Evolutionary conservation across 1,140 invertebrate species (phyloP).

Genomic region (Steinernema khuongi): DNA sequence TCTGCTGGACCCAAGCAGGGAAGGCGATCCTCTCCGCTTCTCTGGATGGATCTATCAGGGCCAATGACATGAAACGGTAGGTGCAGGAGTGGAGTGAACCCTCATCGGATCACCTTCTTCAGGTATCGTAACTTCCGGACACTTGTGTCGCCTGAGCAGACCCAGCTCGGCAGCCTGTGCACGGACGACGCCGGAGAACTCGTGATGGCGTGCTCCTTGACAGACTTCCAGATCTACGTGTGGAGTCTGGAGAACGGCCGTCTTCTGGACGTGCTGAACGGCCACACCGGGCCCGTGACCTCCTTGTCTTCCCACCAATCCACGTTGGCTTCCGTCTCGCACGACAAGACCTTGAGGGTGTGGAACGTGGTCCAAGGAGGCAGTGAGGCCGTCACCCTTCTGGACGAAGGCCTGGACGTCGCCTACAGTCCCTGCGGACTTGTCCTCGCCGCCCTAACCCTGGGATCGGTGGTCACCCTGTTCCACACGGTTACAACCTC

Average conservation of each 20-base stretch:
- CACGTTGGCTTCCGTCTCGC: constrained; percentile 77
- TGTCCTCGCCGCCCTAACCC: constrained; percentile 81
- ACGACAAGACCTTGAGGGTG: constrained; percentile 84
- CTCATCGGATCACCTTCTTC: constrained; percentile 39
- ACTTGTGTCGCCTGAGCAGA: constrained; percentile 78
- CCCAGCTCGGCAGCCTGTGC: constrained; percentile 85
- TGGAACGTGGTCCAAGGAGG: constrained; percentile 81
- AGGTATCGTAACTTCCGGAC: constrained; percentile 94
- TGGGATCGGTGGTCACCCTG: constrained; percentile 80
- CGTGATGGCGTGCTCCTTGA: constrained; percentile 82
- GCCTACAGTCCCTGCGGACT: constrained; percentile 79
- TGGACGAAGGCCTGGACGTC: constrained; percentile 77
- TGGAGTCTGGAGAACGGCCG: constrained; percentile 88
- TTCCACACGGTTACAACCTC: constrained; percentile 69
- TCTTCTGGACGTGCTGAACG: constrained; percentile 78
- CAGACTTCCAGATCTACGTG: constrained; percentile 86
- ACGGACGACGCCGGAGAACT: constrained; percentile 82
- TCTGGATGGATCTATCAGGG: constrained; percentile 86
- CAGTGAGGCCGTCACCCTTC: constrained; percentile 76
- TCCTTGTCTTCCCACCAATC: constrained; percentile 71
- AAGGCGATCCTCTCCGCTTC: constrained; percentile 85
- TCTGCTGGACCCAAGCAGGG: constrained; percentile 80
- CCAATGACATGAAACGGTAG: constrained; percentile 80
- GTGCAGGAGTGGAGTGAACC: constrained; percentile 7
- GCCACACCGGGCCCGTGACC: constrained; percentile 84